Evolutionary conservation across 2,888 invertebrate genomes (phyloP), one percentile per base, ranked within the genome.

Genomic region (Brachyopa scutellaris): DNA sequence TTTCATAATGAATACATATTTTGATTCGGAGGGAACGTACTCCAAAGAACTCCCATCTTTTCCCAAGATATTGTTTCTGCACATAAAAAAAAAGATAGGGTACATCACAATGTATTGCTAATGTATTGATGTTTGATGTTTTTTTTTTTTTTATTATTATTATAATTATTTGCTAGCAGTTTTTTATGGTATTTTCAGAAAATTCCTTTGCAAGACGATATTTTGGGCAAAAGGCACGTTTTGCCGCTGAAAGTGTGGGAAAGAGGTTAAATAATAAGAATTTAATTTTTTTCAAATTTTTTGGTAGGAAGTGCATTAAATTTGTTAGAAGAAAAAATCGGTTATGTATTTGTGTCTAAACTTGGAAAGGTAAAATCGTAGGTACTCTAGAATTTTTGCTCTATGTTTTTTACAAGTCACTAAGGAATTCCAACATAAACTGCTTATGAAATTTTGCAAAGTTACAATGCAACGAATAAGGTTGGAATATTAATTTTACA

Each of bases 121-220:
- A 13, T 29, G 9, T 4, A 69, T 26, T 26, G 26, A 19, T 9
- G 19, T 38, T 61, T 33, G 26, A 2, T 23, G 15, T 4, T 11
- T 23, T 45, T 21, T 17, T 7, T 13, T 15, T 17, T 1, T 7
- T 19, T 11, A 8, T n/a, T 51, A 40, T 47, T 9, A 29, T 13
- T 51, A 3, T 42, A 23, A 8, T 49, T 33, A n/a, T n/a, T n/a
- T n/a, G n/a, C n/a, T n/a, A n/a, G n/a, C n/a, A n/a, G n/a, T 49
- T 33, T 6, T 36, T 70, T 53, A n/a, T 29, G 13, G 7, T 2
- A 31, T 42, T 67, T 61, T 73, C 1, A 47, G 19, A 74, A 69
- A 67, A 74, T 80, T 74, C 74, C 47, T 40, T 23, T 67, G 79
- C 33, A 74, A 80, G 49, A 49, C 15, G 79, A 80, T 53, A 57